phyloP scores from a whole-genome alignment of 2,797 vertebrate species.

The Tolypeutes matacus region DNA sequence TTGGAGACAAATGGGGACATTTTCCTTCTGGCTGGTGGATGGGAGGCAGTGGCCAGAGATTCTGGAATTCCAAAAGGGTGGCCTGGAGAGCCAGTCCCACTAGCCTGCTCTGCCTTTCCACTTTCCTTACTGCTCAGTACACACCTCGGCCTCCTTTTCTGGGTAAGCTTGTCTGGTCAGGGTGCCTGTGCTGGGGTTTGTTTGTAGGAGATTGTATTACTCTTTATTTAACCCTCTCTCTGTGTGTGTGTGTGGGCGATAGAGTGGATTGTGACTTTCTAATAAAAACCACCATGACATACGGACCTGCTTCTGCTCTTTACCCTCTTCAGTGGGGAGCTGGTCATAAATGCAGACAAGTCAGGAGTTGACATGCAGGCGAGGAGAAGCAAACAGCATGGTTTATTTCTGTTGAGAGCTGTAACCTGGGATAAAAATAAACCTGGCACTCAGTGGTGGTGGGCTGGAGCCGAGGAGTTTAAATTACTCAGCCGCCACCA shows the following conservation, averaged over 20 bases:
- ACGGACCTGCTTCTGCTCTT: slow-evolving; percentile 11
- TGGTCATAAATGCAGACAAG: slow-evolving; percentile 18
- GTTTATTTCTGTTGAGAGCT: slow-evolving; percentile 83
- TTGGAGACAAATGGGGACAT: background rate
- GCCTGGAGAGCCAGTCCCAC: background rate
- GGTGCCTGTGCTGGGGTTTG: background rate
- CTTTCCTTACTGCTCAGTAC: background rate
- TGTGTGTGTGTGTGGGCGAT: background rate
- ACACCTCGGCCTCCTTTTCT: background rate
- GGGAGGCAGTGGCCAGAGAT: background rate
- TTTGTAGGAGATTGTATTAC: background rate
- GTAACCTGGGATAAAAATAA: slow-evolving; percentile 83
- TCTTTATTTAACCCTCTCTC: background rate
- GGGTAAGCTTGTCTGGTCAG: background rate
- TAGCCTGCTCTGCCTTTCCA: background rate
- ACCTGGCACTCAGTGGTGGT: slow-evolving; percentile 78
- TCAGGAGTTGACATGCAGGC: slow-evolving; percentile 46
- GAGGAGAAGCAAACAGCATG: slow-evolving; percentile 69
- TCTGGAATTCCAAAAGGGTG: background rate
- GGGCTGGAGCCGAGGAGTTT: slow-evolving; percentile 68
- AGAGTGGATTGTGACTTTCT: slow-evolving; percentile 17
- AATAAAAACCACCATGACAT: background rate
- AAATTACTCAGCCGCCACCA: slow-evolving; percentile 73
- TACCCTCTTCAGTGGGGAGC: slow-evolving; percentile 15
- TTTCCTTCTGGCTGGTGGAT: background rate